Conservation (phyloP, 2,888 invertebrate genomes). For the Quadroppia sp. region DNA sequence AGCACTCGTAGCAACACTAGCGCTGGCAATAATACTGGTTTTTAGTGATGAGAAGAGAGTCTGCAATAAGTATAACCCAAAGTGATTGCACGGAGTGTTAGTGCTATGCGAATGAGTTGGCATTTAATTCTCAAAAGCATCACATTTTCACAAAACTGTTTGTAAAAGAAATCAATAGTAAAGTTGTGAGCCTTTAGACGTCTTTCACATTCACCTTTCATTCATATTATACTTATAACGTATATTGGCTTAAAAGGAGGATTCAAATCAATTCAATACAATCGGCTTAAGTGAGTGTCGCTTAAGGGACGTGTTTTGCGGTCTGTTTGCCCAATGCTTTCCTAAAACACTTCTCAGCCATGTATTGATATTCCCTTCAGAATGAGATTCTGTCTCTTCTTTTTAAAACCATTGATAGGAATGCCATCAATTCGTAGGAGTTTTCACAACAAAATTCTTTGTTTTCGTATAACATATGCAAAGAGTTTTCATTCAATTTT, state of each 20-base stretch:
- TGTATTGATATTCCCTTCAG: slow-evolving; percentile 15
- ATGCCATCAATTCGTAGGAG: neutral
- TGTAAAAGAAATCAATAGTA: slow-evolving; percentile 20
- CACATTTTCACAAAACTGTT: neutral
- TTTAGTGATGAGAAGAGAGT: slow-evolving; percentile 5
- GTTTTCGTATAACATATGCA: too few relatives aligned
- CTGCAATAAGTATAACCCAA: neutral
- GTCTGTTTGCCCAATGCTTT: slow-evolving; percentile 6
- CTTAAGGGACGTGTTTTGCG: slow-evolving; percentile 26
- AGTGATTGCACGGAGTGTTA: too few relatives aligned
- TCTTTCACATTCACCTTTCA: neutral
- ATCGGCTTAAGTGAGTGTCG: slow-evolving; percentile 31
- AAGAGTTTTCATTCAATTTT: too few relatives aligned
- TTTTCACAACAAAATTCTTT: too few relatives aligned
- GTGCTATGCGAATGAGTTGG: neutral
- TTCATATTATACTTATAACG: slow-evolving; percentile 10
- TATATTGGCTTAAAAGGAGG: slow-evolving; percentile 23
- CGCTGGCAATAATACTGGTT: slow-evolving; percentile 22
- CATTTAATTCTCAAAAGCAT: slow-evolving; percentile 16
- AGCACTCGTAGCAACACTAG: neutral
- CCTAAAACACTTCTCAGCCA: neutral
- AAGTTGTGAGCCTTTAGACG: neutral
- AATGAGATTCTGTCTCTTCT: neutral
- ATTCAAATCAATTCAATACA: slow-evolving; percentile 20
- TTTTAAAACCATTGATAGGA: slow-evolving; percentile 1